A percentile compares a stretch with the other conserved stretches of the same genome.
phyloP scores from a whole-genome alignment of 1,140 invertebrate species.

The Eriosoma lanigerum region DNA sequence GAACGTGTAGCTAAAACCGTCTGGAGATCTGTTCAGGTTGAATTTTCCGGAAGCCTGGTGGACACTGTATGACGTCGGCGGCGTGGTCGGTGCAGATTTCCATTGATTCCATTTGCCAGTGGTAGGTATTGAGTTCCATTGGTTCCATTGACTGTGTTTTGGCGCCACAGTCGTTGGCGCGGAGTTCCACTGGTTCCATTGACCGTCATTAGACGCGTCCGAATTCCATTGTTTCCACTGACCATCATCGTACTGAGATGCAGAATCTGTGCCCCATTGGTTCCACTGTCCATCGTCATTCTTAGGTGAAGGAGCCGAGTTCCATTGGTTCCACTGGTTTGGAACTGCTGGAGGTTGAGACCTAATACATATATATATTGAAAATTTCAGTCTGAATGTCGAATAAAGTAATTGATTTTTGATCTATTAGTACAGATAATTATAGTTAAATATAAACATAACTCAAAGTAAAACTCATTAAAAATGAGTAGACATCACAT shows the following conservation, averaged over 20 bases:
- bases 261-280: background rate
- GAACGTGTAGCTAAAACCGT: constrained; percentile 80
- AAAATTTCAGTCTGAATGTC: no score
- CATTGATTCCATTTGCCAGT: background rate
- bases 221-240: constrained; percentile 35
- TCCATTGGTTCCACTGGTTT: constrained; percentile 52
- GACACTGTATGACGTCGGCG: background rate
- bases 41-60: constrained; percentile 65
- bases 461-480: no score
- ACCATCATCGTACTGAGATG: background rate
- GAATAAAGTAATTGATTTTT: no score
- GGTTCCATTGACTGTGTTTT: constrained; percentile 13
- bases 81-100: background rate
- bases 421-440: no score
- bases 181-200: constrained; percentile 21
- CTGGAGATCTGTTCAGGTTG: constrained; percentile 77
- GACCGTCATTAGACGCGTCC: background rate
- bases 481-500: no score
- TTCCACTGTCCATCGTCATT: constrained; percentile 50
- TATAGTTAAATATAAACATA: no score
- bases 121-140: constrained; percentile 34
- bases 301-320: background rate
- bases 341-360: constrained; percentile 12
- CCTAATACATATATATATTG: no score
- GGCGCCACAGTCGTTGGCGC: constrained; percentile 3